Evolutionary conservation across 2,113 vertebrate species (phyloP).

Genomic region (Chaetorhynchus papuensis): DNA sequence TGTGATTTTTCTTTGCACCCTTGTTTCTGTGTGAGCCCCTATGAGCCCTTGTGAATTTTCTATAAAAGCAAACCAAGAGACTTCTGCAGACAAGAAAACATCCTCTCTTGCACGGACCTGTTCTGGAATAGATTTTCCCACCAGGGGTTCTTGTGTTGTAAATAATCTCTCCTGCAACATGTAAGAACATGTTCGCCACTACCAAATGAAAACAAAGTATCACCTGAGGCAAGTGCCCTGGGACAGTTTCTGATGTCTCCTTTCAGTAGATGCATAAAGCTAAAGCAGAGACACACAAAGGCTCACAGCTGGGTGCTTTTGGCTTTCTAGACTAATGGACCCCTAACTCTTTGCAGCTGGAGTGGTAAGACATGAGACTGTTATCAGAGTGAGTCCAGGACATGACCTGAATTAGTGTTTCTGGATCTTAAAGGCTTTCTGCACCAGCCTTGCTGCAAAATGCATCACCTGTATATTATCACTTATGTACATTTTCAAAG

Average conservation of each 20-base stretch:
- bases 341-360: neutral
- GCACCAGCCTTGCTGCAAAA: neutral
- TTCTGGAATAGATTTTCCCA: neutral
- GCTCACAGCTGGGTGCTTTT: neutral
- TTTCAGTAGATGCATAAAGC: neutral
- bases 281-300: neutral
- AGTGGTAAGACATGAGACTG: neutral
- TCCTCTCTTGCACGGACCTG: neutral
- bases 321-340: neutral
- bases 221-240: neutral
- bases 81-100: neutral
- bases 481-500: neutral
- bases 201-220: neutral
- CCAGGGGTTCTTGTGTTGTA: neutral
- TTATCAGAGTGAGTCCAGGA: neutral
- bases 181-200: neutral
- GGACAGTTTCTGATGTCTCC: neutral
- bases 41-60: rapidly evolving
- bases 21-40: neutral
- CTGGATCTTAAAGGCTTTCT: neutral
- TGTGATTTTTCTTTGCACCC: neutral
- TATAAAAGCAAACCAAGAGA: neutral
- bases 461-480: neutral
- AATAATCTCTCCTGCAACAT: neutral
- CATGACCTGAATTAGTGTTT: neutral